Base-by-base conservation (phyloP, 2,797 vertebrate genomes). In the Muraenolepis orangiensis region DNA sequence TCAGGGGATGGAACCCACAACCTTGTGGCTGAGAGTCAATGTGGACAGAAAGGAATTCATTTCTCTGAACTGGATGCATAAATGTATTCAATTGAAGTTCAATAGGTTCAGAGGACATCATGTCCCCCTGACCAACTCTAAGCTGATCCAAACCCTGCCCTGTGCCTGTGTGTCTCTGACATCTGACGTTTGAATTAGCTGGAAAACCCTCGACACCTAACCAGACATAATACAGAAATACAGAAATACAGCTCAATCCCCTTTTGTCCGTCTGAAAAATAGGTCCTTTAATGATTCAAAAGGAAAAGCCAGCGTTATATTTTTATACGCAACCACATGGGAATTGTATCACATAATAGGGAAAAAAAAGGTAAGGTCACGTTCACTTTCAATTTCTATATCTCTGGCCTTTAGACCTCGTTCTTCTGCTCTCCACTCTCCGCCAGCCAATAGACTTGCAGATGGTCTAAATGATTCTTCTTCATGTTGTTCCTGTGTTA, bases 131-230 rank as follows among this genome's bases (percentile, higher is more conserved):
- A n/a, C n/a, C n/a, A n/a, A n/a, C n/a, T n/a, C n/a, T n/a, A n/a
- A n/a, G n/a, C n/a, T n/a, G n/a, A n/a, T n/a, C n/a, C n/a, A n/a
- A n/a, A n/a, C n/a, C n/a, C n/a, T n/a, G n/a, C n/a, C n/a, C n/a
- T n/a, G n/a, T n/a, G n/a, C n/a, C n/a, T n/a, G n/a, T n/a, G n/a
- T n/a, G n/a, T n/a, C n/a, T n/a, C n/a, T n/a, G n/a, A n/a, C n/a
- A n/a, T n/a, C n/a, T n/a, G n/a, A n/a, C n/a, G n/a, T n/a, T n/a
- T n/a, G n/a, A n/a, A n/a, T n/a, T n/a, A n/a, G n/a, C n/a, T n/a
- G n/a, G 86, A 84, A 85, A 86, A 74, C 80, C n/a, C n/a, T 78
- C 31, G 75, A 72, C 20, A 4, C 26, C 29, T 42, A 72, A 72
- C 28, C n/a, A n/a, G n/a, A n/a, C n/a, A n/a, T n/a, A n/a, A n/a